Base-by-base conservation (phyloP, 1,140 invertebrate genomes). In the Halotydeus destructor region DNA sequence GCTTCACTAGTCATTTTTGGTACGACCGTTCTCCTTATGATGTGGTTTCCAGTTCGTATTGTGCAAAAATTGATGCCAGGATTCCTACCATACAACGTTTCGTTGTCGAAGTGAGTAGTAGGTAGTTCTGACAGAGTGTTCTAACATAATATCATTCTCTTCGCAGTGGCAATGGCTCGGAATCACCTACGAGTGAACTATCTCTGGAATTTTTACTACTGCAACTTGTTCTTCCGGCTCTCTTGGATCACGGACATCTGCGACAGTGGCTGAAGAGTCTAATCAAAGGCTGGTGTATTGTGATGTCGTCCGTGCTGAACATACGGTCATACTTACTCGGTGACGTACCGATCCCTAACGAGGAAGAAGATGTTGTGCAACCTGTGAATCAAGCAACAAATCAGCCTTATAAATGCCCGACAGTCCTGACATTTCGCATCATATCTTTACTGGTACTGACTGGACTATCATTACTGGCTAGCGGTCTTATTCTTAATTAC, bases 1-100 rank as follows among this genome's bases (percentile, higher is more conserved):
- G 78, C 81, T 1, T 97, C 89, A 0, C 78, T 85, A 27, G 78
- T 94, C 48, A 81, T 97, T 46, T 97, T 97, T 64, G 89, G 91
- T 12, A 89, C 82, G 4, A 84, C 78, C 2, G 88, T 97, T 14
- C 63, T 98, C 1, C 66, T 98, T 1, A 91, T 96, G 78, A 65
- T 98, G 14, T 97, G 86, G 82, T 56, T 96, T 31, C 93, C 93
- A 0, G 76, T 94, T 3, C 65, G 78, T 32, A 73, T 94, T 1
- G 69, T 97, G n/a, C 74, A 81, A 52, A 70, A 71, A 49, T 55
- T 75, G 0, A 71, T 77, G 57, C 85, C 86, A 0, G 73, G 71
- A 14, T 93, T 96, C 61, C 63, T 98, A 48, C 93, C 93, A 0
- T 98, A 96, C 55, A 78, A 84, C 28, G 74, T 97, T 1, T 76